Evolutionary conservation across 37 sponge, comb jelly and placozoan species (phyloP).

Genomic region (Lycopodina hypogea): DNA sequence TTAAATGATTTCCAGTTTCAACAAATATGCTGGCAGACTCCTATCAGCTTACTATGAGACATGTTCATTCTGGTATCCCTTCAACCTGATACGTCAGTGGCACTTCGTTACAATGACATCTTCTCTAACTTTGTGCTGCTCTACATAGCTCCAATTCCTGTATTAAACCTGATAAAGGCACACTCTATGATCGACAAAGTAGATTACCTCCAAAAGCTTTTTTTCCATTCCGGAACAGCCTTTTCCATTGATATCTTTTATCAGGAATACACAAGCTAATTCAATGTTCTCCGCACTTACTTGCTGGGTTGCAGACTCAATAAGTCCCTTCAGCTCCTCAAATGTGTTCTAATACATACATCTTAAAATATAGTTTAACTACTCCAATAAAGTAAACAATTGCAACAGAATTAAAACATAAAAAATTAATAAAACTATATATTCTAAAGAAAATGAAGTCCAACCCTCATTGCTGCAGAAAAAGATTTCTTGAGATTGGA

Average conservation of each 20-base stretch:
- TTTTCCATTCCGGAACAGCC: conserved; percentile 95
- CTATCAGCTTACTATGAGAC: conserved; percentile 34
- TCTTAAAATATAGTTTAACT: no score
- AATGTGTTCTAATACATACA: conserved; percentile 14
- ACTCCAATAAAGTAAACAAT: no score
- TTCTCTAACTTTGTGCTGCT: conserved; percentile 67
- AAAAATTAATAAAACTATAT: neutral
- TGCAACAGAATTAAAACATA: no score
- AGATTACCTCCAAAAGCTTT: conserved; percentile 74
- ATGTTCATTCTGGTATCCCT: conserved; percentile 82
- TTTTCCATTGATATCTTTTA: conserved; percentile 97
- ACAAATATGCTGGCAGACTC: neutral
- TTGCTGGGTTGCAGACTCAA: conserved; percentile 81
- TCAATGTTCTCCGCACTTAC: conserved; percentile 93
- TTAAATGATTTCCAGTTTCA: no score
- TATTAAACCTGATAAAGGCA: neutral
- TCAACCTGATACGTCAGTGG: conserved; percentile 88
- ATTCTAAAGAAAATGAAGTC: neutral
- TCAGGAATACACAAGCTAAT: conserved; percentile 94
- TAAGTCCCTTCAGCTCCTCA: conserved; percentile 66
- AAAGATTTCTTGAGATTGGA: conserved; percentile 87
- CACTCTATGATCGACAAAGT: neutral
- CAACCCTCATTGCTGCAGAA: conserved; percentile 61
- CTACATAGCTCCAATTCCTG: conserved; percentile 86
- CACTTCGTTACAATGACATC: conserved; percentile 75